Percentiles rank a stretch among this genome's conserved stretches.
phyloP scores from a whole-genome alignment of 2,113 vertebrate species.

The Labrus mixtus region DNA sequence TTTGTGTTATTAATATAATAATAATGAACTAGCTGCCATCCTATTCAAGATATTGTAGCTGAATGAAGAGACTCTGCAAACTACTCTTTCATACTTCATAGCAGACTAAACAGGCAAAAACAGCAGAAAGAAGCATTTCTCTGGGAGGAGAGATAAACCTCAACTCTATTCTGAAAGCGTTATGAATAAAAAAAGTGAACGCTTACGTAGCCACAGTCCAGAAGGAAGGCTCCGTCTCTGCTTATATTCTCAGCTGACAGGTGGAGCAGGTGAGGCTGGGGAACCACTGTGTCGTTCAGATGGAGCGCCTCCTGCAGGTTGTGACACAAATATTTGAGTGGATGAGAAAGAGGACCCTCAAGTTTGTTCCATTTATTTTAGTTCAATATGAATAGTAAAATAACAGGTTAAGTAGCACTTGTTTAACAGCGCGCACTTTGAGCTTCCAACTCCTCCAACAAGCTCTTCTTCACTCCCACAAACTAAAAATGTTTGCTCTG shows the following conservation, averaged over 20 bases:
- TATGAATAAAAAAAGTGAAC: background rate
- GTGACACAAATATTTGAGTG: background rate
- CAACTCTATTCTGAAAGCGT: background rate
- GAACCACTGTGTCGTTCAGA: constrained; percentile 90
- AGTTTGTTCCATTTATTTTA: too few relatives aligned
- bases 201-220: constrained; percentile 96
- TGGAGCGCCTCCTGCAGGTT: constrained; percentile 90
- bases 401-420: background rate
- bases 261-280: constrained; percentile 93
- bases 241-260: constrained; percentile 92
- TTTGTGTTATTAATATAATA: background rate
- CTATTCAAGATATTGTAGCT: too few relatives aligned
- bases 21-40: too few relatives aligned
- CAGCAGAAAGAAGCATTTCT: too few relatives aligned
- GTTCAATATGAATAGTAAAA: background rate
- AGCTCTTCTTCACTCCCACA: background rate
- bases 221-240: constrained; percentile 93
- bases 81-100: too few relatives aligned
- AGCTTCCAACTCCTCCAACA: too few relatives aligned
- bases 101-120: background rate
- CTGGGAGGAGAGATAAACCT: too few relatives aligned
- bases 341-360: background rate
- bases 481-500: background rate
- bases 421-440: background rate
- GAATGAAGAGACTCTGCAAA: too few relatives aligned